Evolutionary conservation across 2,888 invertebrate genomes (phyloP).

Genomic region (Dicroscelio sp.): DNA sequence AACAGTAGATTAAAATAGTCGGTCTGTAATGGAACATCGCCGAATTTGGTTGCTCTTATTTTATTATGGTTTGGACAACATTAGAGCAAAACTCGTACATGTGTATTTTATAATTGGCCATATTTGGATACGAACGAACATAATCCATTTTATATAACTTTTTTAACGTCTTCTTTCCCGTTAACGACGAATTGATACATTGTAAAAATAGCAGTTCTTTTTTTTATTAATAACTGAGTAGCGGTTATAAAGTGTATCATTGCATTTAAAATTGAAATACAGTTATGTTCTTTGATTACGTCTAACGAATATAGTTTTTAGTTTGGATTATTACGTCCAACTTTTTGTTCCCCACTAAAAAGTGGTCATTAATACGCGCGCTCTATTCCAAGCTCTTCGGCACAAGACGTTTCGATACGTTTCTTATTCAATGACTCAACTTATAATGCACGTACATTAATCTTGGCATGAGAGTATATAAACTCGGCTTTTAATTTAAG

Average conservation of each 20-base stretch:
- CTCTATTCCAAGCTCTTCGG: too few relatives aligned
- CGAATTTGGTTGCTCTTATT: conserved; percentile 19
- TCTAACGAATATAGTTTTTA: background rate
- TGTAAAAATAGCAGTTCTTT: conserved; percentile 25
- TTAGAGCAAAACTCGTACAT: background rate
- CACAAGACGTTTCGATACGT: too few relatives aligned
- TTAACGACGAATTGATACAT: background rate
- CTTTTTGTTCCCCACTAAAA: too few relatives aligned
- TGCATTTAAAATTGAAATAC: conserved; percentile 31
- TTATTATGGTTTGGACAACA: conserved; percentile 41
- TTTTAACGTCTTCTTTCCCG: background rate
- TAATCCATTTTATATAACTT: background rate
- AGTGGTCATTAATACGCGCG: too few relatives aligned
- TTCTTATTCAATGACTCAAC: too few relatives aligned
- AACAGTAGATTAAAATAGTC: too few relatives aligned
- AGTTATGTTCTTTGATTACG: conserved; percentile 29
- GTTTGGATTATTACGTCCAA: too few relatives aligned
- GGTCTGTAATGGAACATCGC: background rate
- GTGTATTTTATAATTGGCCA: conserved; percentile 23
- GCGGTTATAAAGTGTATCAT: conserved; percentile 23
- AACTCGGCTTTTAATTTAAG: too few relatives aligned
- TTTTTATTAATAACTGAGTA: background rate
- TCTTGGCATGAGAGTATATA: too few relatives aligned
- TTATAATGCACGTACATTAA: too few relatives aligned
- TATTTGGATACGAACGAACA: conserved; percentile 1